A percentile compares a stretch with the other conserved stretches of the same genome.
Conservation (phyloP, 2,113 vertebrate species). For the Crotophaga sulcirostris region DNA sequence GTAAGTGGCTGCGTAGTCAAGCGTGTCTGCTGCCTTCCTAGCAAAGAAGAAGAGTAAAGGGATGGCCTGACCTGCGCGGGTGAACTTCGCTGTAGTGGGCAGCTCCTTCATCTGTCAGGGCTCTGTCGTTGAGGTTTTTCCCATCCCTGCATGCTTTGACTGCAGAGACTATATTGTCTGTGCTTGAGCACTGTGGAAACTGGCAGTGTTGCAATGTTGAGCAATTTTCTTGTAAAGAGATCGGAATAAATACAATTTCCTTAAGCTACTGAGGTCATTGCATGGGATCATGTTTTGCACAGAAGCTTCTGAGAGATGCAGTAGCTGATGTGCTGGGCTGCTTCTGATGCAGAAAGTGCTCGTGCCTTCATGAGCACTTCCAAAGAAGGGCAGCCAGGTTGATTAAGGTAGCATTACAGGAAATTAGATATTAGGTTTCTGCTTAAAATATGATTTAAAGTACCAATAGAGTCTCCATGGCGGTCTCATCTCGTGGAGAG, state of each 20-base stretch:
- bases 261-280: background rate
- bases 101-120: background rate
- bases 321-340: background rate
- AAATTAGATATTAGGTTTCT: background rate
- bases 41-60: background rate
- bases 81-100: background rate
- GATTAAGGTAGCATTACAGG: background rate
- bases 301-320: background rate
- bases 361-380: background rate
- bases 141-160: background rate
- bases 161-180: too few relatives aligned
- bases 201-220: background rate
- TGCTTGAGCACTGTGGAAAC: background rate
- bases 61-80: background rate
- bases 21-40: background rate
- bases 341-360: background rate
- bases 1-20: slow-evolving; percentile 69
- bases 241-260: background rate
- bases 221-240: background rate
- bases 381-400: background rate
- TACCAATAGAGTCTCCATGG: background rate
- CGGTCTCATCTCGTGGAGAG: background rate
- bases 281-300: background rate
- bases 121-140: background rate
- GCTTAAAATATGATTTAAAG: background rate